Base-by-base conservation (phyloP, 2,888 invertebrate species). In the Acanthacorydalis orientalis region DNA sequence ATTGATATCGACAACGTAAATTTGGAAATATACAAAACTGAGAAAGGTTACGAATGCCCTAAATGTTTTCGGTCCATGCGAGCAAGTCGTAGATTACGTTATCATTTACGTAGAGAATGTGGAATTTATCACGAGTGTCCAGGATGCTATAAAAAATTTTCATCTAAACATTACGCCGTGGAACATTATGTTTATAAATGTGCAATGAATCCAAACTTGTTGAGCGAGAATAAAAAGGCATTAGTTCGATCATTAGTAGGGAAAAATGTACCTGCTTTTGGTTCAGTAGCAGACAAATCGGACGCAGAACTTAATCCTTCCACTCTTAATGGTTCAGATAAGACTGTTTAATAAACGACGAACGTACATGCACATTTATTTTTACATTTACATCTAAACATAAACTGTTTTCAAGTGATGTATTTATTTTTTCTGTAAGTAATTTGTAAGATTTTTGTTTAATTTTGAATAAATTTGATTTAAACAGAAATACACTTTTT, bases 71-170 rank as follows among this genome's bases (percentile, higher is more conserved):
- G 38, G 6, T 16, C 14, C 1, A 46, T 46, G 46, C 37, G 38
- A 31, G 38, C 38, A 6, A 9, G 31, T 4, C 38, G 46, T n/a
- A 10, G 46, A 39, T 31, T 46, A 12, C 31, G 38, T 31, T 46
- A 46, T 31, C 46, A 46, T 31, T 38, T 46, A 31, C 38, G 46
- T 14, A 46, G 31, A 31, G 46, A 46, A 31, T 46, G 46, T 32
- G 46, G 46, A 9, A 34, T 46, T 2, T 46, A 23, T 15, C 34
- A 46, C 31, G 38, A 14, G n/a, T 46, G 46, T 46, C 46, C 46
- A 4, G 46, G 46, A 39, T 46, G 46, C 31, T 31, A 37, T 23
- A 23, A 34, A n/a, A 14, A 37, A 3, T 46, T 46, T 39, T 37
- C 46, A 39, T 46, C 46, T 15, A 38, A 39, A 12, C 9, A 39